A percentile compares a stretch with the other conserved stretches of the same genome.
Conservation (phyloP, 2,113 vertebrate genomes). For the Brachionichthys hirsutus region DNA sequence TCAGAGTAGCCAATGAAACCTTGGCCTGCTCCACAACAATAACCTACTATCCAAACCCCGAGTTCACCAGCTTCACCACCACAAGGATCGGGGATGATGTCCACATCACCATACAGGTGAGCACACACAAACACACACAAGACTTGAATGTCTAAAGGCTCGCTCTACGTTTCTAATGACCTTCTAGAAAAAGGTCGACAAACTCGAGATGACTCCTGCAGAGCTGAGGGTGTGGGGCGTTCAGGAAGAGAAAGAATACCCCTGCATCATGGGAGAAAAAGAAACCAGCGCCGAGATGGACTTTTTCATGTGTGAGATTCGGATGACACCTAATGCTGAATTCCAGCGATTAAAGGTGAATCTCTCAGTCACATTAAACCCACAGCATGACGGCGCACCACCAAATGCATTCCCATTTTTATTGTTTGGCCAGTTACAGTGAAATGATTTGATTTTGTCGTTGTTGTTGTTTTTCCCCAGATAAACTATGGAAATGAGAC, state of each 20-base stretch:
- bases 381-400: too few species aligned
- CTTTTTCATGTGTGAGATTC: conserved; percentile 80
- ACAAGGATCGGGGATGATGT: conserved; percentile 1
- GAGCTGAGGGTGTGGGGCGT: conserved; percentile 81
- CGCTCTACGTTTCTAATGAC: conserved; percentile 13
- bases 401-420: not conserved
- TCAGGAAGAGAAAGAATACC: conserved; percentile 27
- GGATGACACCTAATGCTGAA: accelerated
- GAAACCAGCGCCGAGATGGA: conserved; percentile 65
- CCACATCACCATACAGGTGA: conserved; percentile 68
- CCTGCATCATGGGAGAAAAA: conserved; percentile 75
- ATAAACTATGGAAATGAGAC: conserved; percentile 79
- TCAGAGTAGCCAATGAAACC: conserved; percentile 61
- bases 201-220: conserved; percentile 76
- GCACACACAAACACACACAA: too few species aligned
- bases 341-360: conserved; percentile 60
- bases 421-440: too few species aligned
- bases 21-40: conserved; percentile 51
- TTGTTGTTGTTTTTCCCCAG: conserved; percentile 62
- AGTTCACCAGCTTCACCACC: conserved; percentile 63
- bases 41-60: conserved; percentile 66
- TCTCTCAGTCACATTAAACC: not conserved
- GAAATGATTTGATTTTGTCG: not conserved
- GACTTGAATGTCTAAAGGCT: not conserved
- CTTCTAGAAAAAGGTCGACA: conserved; percentile 85